Evolutionary conservation across 2,797 vertebrate species (phyloP).

Genomic region (Zalophus californianus): DNA sequence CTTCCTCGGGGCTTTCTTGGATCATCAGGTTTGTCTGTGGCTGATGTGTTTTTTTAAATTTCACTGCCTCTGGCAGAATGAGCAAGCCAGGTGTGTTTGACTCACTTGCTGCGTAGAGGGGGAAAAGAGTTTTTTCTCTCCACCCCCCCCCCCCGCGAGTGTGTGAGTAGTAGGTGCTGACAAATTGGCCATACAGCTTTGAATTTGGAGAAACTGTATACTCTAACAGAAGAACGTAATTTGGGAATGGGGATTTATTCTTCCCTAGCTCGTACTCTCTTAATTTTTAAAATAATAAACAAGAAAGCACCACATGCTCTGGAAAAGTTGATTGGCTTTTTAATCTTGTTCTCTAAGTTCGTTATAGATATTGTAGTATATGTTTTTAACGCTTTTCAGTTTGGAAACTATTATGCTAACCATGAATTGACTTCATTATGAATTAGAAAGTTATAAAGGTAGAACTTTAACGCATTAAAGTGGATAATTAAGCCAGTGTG

Average conservation of each 20-base stretch:
- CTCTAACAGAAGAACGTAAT: neutral
- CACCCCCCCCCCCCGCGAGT: neutral
- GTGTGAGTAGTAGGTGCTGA: neutral
- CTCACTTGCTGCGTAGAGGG: neutral
- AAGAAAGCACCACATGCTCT: neutral
- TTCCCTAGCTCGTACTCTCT: neutral
- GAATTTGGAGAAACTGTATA: neutral
- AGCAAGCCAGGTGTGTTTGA: neutral
- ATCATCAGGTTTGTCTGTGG: constrained; percentile 49
- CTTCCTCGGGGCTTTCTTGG: neutral
- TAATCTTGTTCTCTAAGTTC: neutral
- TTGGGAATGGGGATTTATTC: neutral
- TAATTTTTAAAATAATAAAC: neutral
- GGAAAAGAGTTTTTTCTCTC: neutral
- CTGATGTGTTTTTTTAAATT: neutral
- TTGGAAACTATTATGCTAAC: neutral
- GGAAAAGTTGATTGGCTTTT: neutral
- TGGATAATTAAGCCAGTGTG: constrained; percentile 46
- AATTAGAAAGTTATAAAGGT: constrained; percentile 21
- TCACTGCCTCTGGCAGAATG: neutral
- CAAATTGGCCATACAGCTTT: neutral
- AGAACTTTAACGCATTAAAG: neutral
- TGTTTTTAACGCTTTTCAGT: neutral
- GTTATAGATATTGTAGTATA: neutral
- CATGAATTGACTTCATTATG: neutral